Conservation (phyloP, 2,113 vertebrate genomes). For the Hystrix cristata region DNA sequence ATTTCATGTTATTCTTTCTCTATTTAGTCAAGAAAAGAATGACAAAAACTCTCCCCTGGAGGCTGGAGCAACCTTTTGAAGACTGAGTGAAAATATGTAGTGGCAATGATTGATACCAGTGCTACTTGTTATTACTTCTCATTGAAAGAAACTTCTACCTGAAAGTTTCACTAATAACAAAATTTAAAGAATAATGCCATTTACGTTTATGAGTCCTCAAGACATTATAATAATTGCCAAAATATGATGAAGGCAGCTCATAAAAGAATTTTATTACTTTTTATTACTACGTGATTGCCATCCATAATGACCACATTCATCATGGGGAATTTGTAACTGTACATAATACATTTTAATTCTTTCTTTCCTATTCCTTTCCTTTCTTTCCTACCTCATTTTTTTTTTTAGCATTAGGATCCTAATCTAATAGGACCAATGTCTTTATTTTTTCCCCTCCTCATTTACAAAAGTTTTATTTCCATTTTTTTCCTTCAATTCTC, state of each 20-base stretch:
- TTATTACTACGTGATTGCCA: background rate
- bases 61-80: background rate
- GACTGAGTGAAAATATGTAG: background rate
- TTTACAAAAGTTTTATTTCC: background rate
- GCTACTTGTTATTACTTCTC: background rate
- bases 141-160: slow-evolving; percentile 30
- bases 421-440: too few species aligned
- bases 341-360: background rate
- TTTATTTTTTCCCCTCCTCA: background rate
- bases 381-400: too few species aligned
- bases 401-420: too few species aligned
- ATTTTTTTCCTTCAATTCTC: background rate
- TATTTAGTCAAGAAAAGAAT: slow-evolving; percentile 35
- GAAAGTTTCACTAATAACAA: slow-evolving; percentile 25
- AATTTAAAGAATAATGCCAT: slow-evolving; percentile 56
- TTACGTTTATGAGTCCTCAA: slow-evolving; percentile 40
- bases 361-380: background rate
- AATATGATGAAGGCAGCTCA: slow-evolving; percentile 11
- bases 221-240: slow-evolving; percentile 51
- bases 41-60: background rate
- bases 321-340: background rate
- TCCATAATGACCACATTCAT: background rate
- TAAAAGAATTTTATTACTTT: background rate
- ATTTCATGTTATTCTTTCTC: slow-evolving; percentile 52
- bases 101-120: background rate